These are phyloP conservation scores for Hephaestus fuliginosus DNA, from an alignment of 2,797 vertebrate species.

Conservation along the genomic window DNA sequence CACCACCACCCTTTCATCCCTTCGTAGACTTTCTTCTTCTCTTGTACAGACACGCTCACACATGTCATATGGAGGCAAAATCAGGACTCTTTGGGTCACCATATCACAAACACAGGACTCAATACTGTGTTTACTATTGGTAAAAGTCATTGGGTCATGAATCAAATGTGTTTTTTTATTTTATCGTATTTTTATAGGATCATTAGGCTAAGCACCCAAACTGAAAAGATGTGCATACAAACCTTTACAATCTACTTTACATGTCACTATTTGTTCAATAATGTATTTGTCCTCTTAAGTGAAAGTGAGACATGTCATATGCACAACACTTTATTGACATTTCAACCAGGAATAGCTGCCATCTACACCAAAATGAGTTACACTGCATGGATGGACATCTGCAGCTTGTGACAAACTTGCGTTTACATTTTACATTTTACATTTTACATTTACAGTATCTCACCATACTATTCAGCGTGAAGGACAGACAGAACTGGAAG, in stretches of 20 bases:
- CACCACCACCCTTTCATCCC: conserved; percentile 17
- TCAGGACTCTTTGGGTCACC: not conserved
- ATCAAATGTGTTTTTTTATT: not conserved
- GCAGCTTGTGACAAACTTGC: not conserved
- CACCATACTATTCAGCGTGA: not conserved
- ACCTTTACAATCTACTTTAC: not conserved
- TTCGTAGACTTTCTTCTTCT: conserved; percentile 18
- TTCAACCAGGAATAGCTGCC: not conserved
- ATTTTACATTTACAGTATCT: not conserved
- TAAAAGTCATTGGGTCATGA: not conserved
- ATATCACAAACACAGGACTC: not conserved
- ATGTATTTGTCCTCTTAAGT: not conserved
- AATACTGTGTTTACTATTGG: not conserved
- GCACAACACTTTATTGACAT: not conserved
- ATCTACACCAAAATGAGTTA: not conserved
- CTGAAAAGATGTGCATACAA: not conserved
- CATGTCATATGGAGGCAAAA: not conserved
- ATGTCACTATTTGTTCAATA: not conserved
- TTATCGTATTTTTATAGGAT: too few species aligned
- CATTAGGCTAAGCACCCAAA: not conserved
- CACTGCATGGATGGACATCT: not conserved
- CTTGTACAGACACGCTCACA: not conserved
- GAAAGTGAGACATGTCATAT: not conserved
- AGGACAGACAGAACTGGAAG: not conserved
- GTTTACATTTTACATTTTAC: not conserved